Base-by-base conservation (phyloP, 1,140 invertebrate genomes). In the Brachionus rubens region DNA sequence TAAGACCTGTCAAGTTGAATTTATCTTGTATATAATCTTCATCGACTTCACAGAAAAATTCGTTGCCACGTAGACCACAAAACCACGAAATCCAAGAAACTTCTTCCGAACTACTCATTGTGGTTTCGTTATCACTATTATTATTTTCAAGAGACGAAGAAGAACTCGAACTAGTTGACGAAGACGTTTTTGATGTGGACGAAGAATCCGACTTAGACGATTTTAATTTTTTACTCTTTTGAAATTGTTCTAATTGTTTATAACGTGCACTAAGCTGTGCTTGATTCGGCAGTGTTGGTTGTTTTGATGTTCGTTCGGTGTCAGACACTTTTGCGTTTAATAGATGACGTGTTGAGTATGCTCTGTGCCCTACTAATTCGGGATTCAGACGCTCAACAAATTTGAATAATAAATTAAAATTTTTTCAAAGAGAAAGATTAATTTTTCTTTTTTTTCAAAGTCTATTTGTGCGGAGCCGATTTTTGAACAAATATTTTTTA, bases 81-180 rank as follows among this genome's bases (percentile, higher is more conserved):
- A 99, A 99, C 96, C 96, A 99, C 78, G 94, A 94, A 86, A 99
- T 99, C 96, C 96, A 99, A 78, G 96, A 99, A 81, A 98, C 94
- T 90, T 76, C 75, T 50, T 76, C 75, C 2, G 54, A 76, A 52
- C 54, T 76, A 47, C 75, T 76, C 75, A 76, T 76, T 65, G 68
- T 54, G 19, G 59, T 43, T 65, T 65, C 59, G 59, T 65, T 65
- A 19, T 65, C 59, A 65, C 16, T 65, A 41, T 65, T 65, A 28
- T 65, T 65, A 41, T 65, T 65, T 41, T 65, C 59, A 24, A 65
- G 26, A 26, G 59, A 65, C 16, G 54, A 59, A 5, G 59, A 65
- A 41, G 59, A 65, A 36, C 59, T 65, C 12, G 59, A 46, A 65
- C 41, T 65, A 12, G 59, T 65, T 12, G 59, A 41, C 33, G 59